A percentile compares a stretch with the other conserved stretches of the same genome.
phyloP scores from a whole-genome alignment of 2,113 vertebrate species.

The Perca schrenkii region DNA sequence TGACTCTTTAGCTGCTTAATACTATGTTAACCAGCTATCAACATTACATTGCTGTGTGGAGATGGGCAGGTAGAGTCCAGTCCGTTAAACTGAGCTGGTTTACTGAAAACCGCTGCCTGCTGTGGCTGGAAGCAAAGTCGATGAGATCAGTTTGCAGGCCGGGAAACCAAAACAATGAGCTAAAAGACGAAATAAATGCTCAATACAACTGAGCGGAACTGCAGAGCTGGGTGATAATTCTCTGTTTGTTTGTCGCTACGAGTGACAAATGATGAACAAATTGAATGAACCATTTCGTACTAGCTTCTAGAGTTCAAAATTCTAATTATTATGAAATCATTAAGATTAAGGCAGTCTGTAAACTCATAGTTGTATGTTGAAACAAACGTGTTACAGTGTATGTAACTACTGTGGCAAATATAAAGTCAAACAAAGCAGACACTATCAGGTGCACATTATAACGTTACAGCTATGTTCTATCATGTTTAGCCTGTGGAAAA shows the following conservation, averaged over 20 bases:
- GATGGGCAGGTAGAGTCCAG: too few relatives aligned
- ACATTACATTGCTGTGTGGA: too few relatives aligned
- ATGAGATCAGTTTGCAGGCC: too few relatives aligned
- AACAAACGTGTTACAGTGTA: neutral
- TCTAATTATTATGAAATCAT: neutral
- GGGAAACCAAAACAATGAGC: neutral
- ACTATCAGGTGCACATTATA: neutral
- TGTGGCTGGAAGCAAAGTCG: neutral
- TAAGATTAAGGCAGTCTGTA: too few relatives aligned
- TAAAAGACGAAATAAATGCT: neutral
- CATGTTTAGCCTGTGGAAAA: neutral
- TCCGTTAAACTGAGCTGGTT: too few relatives aligned
- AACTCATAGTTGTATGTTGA: neutral
- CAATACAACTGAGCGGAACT: neutral
- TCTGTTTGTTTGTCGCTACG: neutral
- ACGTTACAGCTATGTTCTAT: neutral
- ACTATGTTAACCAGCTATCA: too few relatives aligned
- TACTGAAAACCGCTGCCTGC: neutral
- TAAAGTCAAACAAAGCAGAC: slow-evolving; percentile 9
- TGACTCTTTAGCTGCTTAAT: too few relatives aligned
- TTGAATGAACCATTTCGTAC: neutral
- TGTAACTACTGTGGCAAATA: neutral
- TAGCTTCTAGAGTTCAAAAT: too few relatives aligned
- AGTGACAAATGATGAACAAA: neutral
- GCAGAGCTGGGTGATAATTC: neutral